A percentile compares a stretch with the other conserved stretches of the same genome.
These are phyloP conservation scores for Syncerus caffer DNA, from an alignment of 2,797 vertebrate genomes.

Conservation along the genomic window DNA sequence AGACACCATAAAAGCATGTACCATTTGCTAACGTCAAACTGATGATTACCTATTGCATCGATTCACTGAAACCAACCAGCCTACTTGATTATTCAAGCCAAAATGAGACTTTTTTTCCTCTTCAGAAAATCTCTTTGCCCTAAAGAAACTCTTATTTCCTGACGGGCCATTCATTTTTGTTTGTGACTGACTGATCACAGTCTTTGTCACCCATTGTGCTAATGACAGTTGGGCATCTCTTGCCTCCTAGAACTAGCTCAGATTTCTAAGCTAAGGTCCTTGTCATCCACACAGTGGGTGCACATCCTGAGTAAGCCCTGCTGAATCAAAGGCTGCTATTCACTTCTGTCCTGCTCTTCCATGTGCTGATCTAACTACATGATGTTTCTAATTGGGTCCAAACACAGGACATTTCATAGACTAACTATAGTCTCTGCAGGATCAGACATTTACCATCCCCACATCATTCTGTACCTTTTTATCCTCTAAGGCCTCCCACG, in stretches of 20 bases:
- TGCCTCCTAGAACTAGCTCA: neutral
- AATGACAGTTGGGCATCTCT: neutral
- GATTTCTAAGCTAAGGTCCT: neutral
- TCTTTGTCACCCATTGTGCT: neutral
- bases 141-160: constrained; percentile 19
- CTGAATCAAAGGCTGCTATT: neutral
- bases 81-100: neutral
- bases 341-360: neutral
- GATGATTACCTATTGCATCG: neutral
- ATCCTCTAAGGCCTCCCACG: neutral
- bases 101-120: neutral
- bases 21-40: neutral
- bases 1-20: neutral
- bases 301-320: neutral
- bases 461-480: neutral
- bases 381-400: neutral
- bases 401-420: neutral
- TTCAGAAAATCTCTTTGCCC: neutral
- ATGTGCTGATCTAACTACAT: neutral
- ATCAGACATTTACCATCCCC: constrained; percentile 11
- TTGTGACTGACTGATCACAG: neutral
- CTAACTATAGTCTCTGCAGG: neutral
- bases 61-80: neutral
- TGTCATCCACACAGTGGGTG: neutral
- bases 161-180: constrained; percentile 36